phyloP scores from a whole-genome alignment of 2,797 vertebrate genomes.

The Karalla daura region DNA sequence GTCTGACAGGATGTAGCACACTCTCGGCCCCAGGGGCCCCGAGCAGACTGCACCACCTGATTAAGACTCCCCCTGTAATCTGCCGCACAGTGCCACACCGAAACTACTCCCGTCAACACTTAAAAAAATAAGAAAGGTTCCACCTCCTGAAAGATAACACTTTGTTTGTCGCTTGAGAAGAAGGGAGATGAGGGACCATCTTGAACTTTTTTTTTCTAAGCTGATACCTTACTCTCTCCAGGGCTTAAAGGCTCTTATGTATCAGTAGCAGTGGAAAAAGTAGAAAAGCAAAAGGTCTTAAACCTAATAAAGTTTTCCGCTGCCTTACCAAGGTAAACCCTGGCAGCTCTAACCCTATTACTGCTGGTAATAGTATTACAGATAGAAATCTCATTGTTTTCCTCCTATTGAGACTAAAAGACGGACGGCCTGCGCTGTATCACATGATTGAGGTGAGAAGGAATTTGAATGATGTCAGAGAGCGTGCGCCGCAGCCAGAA shows the following conservation, averaged over 20 bases:
- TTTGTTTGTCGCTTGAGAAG: slow-evolving; percentile 62
- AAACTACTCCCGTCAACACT: slow-evolving; percentile 80
- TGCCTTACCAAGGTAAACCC: slow-evolving; percentile 78
- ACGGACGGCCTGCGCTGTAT: slow-evolving; percentile 63
- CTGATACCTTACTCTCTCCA: slow-evolving; percentile 77
- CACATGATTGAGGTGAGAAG: slow-evolving; percentile 78
- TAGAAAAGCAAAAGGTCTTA: slow-evolving; percentile 79
- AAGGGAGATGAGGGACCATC: slow-evolving; percentile 54
- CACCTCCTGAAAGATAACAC: slow-evolving; percentile 79
- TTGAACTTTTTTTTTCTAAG: slow-evolving; percentile 53
- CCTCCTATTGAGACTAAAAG: slow-evolving; percentile 68
- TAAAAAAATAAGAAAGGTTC: slow-evolving; percentile 75
- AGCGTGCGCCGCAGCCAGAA: slow-evolving; percentile 53
- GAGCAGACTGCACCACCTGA: slow-evolving; percentile 91
- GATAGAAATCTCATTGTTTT: slow-evolving; percentile 83
- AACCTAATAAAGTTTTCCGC: slow-evolving; percentile 83
- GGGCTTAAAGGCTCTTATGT: slow-evolving; percentile 77
- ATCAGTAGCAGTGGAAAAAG: slow-evolving; percentile 80
- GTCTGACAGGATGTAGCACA: slow-evolving; percentile 92
- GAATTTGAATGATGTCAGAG: slow-evolving; percentile 76
- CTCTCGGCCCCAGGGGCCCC: slow-evolving; percentile 90
- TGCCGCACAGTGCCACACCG: slow-evolving; percentile 86
- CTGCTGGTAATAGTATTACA: slow-evolving; percentile 77
- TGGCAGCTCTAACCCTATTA: slow-evolving; percentile 78
- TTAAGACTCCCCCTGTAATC: slow-evolving; percentile 93